Evolutionary conservation across 1,140 invertebrate species (phyloP).

Genomic region (Metopolophium dirhodum): DNA sequence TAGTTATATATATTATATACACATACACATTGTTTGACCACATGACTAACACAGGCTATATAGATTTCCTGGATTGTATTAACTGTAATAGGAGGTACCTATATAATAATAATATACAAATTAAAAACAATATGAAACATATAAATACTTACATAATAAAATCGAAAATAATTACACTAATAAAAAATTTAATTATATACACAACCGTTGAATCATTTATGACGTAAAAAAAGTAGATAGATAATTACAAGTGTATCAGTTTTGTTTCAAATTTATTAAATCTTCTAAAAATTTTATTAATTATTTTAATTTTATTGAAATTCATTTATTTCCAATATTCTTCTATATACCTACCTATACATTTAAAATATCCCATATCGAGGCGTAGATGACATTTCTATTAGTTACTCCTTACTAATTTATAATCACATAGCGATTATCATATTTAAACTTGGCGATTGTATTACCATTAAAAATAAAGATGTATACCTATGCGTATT

Average conservation of each 20-base stretch:
- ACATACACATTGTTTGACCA: slow-evolving; percentile 25
- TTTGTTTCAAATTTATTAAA: background rate
- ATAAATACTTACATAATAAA: background rate
- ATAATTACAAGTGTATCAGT: background rate
- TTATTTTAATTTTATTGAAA: background rate
- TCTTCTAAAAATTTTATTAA: background rate
- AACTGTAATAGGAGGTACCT: background rate
- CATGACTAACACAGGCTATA: slow-evolving; percentile 25
- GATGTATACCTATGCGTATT: background rate
- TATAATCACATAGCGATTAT: background rate
- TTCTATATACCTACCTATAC: background rate
- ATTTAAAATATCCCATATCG: background rate
- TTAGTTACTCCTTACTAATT: background rate
- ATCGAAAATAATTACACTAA: background rate
- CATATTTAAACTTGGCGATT: background rate
- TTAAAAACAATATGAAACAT: slow-evolving; percentile 1
- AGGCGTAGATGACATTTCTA: background rate
- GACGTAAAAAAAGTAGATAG: background rate
- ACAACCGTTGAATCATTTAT: background rate
- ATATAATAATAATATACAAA: background rate
- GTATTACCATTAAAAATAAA: background rate
- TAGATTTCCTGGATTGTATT: background rate
- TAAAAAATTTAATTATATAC: background rate
- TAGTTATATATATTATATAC: background rate
- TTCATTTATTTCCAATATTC: background rate